Base-by-base conservation (phyloP, 2,888 invertebrate species). In the Conistra vaccinii region DNA sequence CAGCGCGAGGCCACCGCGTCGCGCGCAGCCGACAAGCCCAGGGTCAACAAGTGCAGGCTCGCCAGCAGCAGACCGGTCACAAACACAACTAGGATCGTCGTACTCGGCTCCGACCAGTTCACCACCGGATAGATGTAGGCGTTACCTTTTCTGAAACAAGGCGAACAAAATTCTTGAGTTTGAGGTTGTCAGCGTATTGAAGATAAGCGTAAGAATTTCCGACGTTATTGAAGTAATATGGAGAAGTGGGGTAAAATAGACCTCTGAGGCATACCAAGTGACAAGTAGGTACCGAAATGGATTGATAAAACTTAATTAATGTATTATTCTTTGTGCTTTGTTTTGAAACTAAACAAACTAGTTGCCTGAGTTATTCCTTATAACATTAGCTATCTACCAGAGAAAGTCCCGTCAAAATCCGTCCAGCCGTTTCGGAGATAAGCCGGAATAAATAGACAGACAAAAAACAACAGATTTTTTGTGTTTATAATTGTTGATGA, bases 91-190 rank as follows among this genome's bases (percentile, higher is more conserved):
- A 97, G 93, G 17, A 97, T 90, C 0, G 98, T 97, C 45, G 94
- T 92, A 14, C 97, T 96, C 0, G 98, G 98, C 1, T 90, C 97
- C 45, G 97, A 95, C 98, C 98, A 98, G 93, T 98, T 97, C 77
- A 98, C 94, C 74, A 98, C 97, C 39, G 97, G 97, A 92, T 98
- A 98, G 81, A 98, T 98, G 91, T 97, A 98, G 51, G 96, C 96
- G 76, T 97, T 94, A 53, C 98, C 98, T 79, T 97, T 94, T 83
- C 98, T 97, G 93, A 94, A 93, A 78, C 67, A 81, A 77, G 14
- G 58, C 42, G 69, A 39, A 39, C 2, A 29, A 51, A n/a, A 20
- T 20, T 17, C 6, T 32, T 42, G 0, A 53, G 39, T 3, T 53
- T 69, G 10, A 70, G 23, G 23, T 42, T 3, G 35, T 17, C 12